These are phyloP conservation scores for Puffinus mauretanicus DNA, from an alignment of 2,113 vertebrate species.

Conservation along the genomic window DNA sequence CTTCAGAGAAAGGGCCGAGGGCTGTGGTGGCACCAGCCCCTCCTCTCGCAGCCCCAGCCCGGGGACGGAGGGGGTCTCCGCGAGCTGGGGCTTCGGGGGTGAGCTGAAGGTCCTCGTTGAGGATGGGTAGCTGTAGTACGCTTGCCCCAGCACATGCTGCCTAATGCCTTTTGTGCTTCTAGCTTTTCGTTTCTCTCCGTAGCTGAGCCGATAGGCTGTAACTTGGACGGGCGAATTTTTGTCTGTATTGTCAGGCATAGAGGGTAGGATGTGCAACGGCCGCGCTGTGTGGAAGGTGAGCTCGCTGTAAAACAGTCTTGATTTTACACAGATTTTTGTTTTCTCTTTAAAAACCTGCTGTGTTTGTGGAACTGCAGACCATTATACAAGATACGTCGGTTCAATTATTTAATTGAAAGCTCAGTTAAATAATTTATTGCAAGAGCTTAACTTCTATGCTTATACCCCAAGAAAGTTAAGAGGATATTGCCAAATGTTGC, in stretches of 20 bases:
- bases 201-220: neutral
- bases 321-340: neutral
- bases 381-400: too few species aligned
- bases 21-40: neutral
- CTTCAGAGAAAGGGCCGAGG: neutral
- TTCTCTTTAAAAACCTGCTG: neutral
- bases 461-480: neutral
- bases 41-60: neutral
- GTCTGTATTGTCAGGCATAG: neutral
- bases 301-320: rapidly evolving
- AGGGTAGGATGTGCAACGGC: neutral
- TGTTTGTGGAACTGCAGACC: neutral
- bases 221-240: neutral
- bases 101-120: neutral
- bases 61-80: rapidly evolving
- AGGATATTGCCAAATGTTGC: neutral
- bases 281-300: neutral
- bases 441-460: neutral
- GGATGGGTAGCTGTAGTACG: neutral
- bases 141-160: neutral
- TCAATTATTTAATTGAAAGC: neutral
- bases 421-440: neutral
- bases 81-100: rapidly evolving
- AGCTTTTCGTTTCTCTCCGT: neutral
- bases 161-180: neutral